Conservation (phyloP, 1,140 invertebrate species). For the Drosophila paulistorum region DNA sequence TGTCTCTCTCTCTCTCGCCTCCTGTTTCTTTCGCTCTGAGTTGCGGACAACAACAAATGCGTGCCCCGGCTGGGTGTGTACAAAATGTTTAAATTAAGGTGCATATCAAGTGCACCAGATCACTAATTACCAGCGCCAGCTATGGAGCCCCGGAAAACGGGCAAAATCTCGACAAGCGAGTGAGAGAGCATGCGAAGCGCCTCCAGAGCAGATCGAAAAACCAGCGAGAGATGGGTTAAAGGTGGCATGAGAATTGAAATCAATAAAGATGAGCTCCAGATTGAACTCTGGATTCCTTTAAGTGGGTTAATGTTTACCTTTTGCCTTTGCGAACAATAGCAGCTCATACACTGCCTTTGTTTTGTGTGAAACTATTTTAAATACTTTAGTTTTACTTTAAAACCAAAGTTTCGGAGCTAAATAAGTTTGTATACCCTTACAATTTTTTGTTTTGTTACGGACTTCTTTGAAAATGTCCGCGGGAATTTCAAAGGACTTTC, state of each 20-base stretch:
- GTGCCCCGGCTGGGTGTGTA: conserved; percentile 70
- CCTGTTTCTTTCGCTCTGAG: too few relatives aligned
- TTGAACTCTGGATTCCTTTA: conserved; percentile 51
- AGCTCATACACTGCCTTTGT: conserved; percentile 20
- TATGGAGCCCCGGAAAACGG: conserved; percentile 18
- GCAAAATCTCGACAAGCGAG: conserved; percentile 7
- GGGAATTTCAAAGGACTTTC: too few relatives aligned
- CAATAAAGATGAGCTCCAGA: conserved; percentile 76
- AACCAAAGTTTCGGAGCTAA: too few relatives aligned
- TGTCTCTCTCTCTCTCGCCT: background rate
- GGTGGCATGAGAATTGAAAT: conserved; percentile 65
- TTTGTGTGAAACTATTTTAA: conserved; percentile 5
- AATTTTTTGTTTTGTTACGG: too few relatives aligned
- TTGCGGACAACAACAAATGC: conserved; percentile 33
- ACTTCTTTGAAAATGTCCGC: too few relatives aligned
- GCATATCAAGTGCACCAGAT: conserved; percentile 80
- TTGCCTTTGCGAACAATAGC: conserved; percentile 51
- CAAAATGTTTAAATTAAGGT: conserved; percentile 82
- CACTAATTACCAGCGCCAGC: conserved; percentile 81
- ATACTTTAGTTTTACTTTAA: background rate
- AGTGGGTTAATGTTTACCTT: conserved; percentile 69
- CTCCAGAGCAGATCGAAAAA: conserved; percentile 5
- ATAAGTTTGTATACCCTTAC: too few relatives aligned
- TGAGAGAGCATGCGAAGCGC: conserved; percentile 32
- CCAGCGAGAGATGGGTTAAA: conserved; percentile 34